These are phyloP conservation scores for Phalacrocorax pelagicus DNA, from an alignment of 2,113 vertebrate genomes.

Conservation along the genomic window DNA sequence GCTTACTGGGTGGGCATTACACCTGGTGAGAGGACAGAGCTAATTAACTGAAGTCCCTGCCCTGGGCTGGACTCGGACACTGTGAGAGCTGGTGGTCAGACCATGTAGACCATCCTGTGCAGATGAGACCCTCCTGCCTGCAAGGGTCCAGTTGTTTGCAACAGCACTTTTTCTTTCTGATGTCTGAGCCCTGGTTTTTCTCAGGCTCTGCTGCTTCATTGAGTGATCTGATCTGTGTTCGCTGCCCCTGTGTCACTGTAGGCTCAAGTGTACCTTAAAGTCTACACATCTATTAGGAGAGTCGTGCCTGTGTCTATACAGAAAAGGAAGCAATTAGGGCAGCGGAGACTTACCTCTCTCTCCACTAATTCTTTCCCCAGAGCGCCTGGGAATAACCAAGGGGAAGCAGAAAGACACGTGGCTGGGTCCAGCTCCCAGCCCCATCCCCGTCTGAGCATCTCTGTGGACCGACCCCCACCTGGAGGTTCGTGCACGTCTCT, in stretches of 20 bases:
- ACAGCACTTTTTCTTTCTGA: not conserved
- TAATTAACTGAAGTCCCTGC: not conserved
- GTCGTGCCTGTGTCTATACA: not conserved
- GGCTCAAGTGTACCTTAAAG: not conserved
- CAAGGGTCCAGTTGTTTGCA: not conserved
- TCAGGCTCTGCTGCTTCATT: not conserved
- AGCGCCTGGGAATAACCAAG: not conserved
- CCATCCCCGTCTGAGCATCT: fast-evolving
- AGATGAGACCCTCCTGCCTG: not conserved
- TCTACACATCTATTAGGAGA: not conserved
- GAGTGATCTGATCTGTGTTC: not conserved
- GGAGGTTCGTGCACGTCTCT: not conserved
- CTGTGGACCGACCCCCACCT: not conserved
- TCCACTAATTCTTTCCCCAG: not conserved
- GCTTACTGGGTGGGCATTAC: not conserved
- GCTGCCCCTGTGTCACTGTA: not conserved
- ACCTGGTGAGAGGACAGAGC: not conserved
- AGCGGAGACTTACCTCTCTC: not conserved
- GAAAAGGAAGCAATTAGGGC: not conserved
- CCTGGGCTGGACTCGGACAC: not conserved
- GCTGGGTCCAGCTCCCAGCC: not conserved
- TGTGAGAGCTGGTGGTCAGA: not conserved
- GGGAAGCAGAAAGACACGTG: not conserved
- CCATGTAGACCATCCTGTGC: too few species aligned
- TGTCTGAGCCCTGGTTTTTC: not conserved